Base-by-base conservation (phyloP, 2,888 invertebrate species). In the Teleogryllus oceanicus region DNA sequence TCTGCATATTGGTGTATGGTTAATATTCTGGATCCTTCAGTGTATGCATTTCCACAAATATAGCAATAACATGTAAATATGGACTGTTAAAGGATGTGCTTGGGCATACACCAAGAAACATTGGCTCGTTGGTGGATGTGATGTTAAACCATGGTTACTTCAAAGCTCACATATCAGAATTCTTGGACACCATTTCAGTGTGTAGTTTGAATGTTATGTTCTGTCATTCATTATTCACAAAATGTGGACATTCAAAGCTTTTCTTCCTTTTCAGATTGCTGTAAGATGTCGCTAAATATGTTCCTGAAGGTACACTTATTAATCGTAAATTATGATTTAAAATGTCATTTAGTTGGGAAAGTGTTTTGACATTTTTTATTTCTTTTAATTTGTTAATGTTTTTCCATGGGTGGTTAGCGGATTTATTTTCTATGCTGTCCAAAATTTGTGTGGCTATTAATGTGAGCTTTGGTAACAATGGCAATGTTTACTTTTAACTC, bases 121-220 rank as follows among this genome's bases (percentile, higher is more conserved):
- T 85, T 85, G 85, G 84, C 84, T 84, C 84, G 84, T 84, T 84
- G 83, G 83, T 83, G 81, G 83, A 82, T 83, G 82, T 75, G 80
- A 80, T 80, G 49, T 75, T 51, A 75, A 62, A 49, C 75, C 74
- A 49, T 78, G 49, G 24, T 49, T 74, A 74, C 75, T 74, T 74
- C 37, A 78, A 78, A 49, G 49, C 49, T 77, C 16, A 21, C 37
- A n/a, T 49, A 37, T 10, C 37, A 37, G 49, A 77, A 49, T 49
- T 49, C 24, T 49, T 76, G 49, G 49, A 49, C 77, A 77, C n/a
- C 49, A 49, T 77, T 77, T 77, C 49, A 49, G 24, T 77, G 49
- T 77, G 12, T 18, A 49, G 49, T 77, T 24, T 77, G 37, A 24
- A 18, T 77, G 49, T 49, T 21, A 49, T 49, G 24, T 76, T 37